Evolutionary conservation across 1,140 invertebrate genomes (phyloP).

Genomic region (Nephila pilipes): DNA sequence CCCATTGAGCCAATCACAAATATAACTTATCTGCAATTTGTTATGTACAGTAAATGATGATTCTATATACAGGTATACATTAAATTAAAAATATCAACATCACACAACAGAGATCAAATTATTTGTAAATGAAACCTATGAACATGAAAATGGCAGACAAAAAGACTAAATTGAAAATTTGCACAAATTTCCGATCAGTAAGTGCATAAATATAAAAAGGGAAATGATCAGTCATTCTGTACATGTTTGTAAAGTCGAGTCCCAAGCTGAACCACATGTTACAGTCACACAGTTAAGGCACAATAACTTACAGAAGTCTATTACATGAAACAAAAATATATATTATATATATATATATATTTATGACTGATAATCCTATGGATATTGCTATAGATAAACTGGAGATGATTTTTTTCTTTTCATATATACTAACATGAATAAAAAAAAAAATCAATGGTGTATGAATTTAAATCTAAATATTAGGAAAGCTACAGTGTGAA

Average conservation of each 20-base stretch:
- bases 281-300: slow-evolving; percentile 76
- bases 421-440: slow-evolving; percentile 6
- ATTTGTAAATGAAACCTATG: slow-evolving; percentile 22
- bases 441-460: not conserved
- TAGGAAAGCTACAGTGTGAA: slow-evolving; percentile 72
- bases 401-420: not conserved
- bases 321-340: slow-evolving; percentile 19
- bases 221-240: slow-evolving; percentile 44
- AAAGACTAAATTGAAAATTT: slow-evolving; percentile 31
- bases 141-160: slow-evolving; percentile 5
- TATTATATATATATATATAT: not conserved
- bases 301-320: slow-evolving; percentile 73
- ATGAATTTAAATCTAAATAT: slow-evolving; percentile 28
- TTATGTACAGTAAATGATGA: slow-evolving; percentile 52
- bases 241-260: slow-evolving; percentile 52
- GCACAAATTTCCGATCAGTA: slow-evolving; percentile 5
- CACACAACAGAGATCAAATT: slow-evolving; percentile 35
- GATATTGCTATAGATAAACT: slow-evolving; percentile 41
- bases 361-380: slow-evolving; percentile 23
- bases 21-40: slow-evolving; percentile 30
- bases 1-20: not conserved
- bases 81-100: slow-evolving; percentile 58
- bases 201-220: slow-evolving; percentile 28
- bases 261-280: slow-evolving; percentile 75
- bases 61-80: slow-evolving; percentile 61